Conservation (phyloP, 2,113 vertebrate species). For the Aphyosemion australe region DNA sequence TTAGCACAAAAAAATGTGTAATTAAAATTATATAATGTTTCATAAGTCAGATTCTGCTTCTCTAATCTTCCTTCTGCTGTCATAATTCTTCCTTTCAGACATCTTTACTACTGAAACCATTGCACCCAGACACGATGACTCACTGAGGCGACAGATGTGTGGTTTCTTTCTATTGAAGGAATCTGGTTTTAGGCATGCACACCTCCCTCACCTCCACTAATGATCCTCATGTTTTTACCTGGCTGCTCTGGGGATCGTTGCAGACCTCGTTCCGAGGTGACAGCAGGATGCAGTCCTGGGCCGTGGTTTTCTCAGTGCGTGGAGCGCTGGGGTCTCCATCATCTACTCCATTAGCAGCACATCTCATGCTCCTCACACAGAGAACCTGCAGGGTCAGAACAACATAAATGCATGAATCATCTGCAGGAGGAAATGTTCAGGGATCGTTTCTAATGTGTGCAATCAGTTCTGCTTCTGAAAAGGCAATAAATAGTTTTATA, state of each 20-base stretch:
- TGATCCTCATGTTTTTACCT: constrained; percentile 63
- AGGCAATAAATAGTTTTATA: not conserved
- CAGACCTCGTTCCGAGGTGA: constrained; percentile 68
- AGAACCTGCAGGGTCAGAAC: constrained; percentile 79
- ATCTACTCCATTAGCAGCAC: constrained; percentile 78
- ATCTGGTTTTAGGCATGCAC: too few species aligned
- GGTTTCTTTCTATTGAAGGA: too few species aligned
- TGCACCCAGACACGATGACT: too few species aligned
- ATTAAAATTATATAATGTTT: too few species aligned
- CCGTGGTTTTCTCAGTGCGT: constrained; percentile 82
- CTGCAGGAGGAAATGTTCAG: not conserved
- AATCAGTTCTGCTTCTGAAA: too few species aligned
- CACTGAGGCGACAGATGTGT: too few species aligned
- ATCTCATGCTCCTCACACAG: constrained; percentile 74
- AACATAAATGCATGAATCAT: not conserved
- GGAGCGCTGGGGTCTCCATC: constrained; percentile 82
- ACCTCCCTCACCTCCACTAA: too few species aligned
- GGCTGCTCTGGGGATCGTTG: constrained; percentile 86
- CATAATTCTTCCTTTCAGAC: too few species aligned
- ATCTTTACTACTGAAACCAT: too few species aligned
- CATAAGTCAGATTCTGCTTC: too few species aligned
- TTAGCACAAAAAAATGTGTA: too few species aligned
- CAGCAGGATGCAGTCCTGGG: constrained; percentile 79
- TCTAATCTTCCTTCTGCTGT: too few species aligned
- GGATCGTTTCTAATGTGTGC: not conserved